Evolutionary conservation across 2,888 invertebrate genomes (phyloP), one percentile per base, ranked within the genome.

Genomic region (Scaptomyza reducta): DNA sequence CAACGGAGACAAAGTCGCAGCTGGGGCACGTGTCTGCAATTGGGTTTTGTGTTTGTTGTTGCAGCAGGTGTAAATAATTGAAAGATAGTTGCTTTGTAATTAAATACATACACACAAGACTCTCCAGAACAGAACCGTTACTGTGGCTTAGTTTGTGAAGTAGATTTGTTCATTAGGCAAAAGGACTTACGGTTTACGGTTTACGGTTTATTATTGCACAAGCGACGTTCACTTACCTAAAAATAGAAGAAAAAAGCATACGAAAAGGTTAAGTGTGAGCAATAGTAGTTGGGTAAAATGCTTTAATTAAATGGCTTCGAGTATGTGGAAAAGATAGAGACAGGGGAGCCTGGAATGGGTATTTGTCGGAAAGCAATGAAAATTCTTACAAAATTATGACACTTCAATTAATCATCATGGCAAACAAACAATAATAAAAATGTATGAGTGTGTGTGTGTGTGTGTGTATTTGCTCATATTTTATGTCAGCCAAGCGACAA

Each of bases 51-150:
- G 74, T 71, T 70, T 69, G 79, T 72, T 78, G 14, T 29, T 50
- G 50, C 42, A 38, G 77, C 86, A 89, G 85, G 87, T 89, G 89
- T 89, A 88, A 88, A 88, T 87, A 89, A 87, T 87, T 87, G 87
- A 88, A 87, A 89, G 89, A 76, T 84, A 81, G 79, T 88, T 83
- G 88, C 79, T 87, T 77, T 75, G 84, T 82, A 84, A 88, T 89
- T 84, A 79, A 87, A 88, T 82, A 78, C 83, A 75, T 66, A 68
- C 74, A 71, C 50, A 88, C 77, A 40, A 57, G 54, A 63, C 42
- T 22, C 14, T 50, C 63, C 33, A 27, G 50, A 50, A 35, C 14
- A 25, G 50, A 38, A 50, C 64, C 51, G 35, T 40, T 55, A 54
- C 55, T 67, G 77, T 77, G 67, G 74, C 51, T 76, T 45, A 61